Percentiles rank a stretch among this genome's conserved stretches.
Conservation (phyloP, 1,140 invertebrate species). For the Drosophila nannoptera region DNA sequence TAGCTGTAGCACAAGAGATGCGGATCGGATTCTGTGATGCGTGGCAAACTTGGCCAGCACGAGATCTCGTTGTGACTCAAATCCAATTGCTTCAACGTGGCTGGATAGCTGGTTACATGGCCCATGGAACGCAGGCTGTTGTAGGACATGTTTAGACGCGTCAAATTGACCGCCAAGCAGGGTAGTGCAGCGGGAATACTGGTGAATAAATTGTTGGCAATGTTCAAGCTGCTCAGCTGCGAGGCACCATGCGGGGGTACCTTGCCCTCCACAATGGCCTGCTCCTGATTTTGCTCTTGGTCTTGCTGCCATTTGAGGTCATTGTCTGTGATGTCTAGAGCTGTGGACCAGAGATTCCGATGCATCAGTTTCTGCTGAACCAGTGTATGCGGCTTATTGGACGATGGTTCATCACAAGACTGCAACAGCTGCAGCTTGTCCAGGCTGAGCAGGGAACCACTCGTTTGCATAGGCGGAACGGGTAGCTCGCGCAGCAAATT, state of each 20-base stretch:
- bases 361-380: conserved; percentile 81
- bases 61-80: conserved; percentile 95
- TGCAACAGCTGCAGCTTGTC: conserved; percentile 70
- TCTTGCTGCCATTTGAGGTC: conserved; percentile 80
- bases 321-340: conserved; percentile 86
- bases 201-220: conserved; percentile 94
- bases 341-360: conserved; percentile 87
- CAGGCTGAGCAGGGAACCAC: conserved; percentile 62
- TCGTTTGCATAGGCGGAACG: conserved; percentile 79
- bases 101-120: conserved; percentile 93
- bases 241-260: conserved; percentile 79
- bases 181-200: conserved; percentile 92
- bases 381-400: conserved; percentile 56
- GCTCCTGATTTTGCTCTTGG: conserved; percentile 49
- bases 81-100: conserved; percentile 93
- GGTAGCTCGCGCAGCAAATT: conserved; percentile 94
- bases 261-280: conserved; percentile 48
- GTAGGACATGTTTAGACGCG: conserved; percentile 93
- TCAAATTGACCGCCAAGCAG: conserved; percentile 91
- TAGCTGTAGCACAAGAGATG: conserved; percentile 83
- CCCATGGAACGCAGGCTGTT: conserved; percentile 92
- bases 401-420: conserved; percentile 52
- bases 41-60: conserved; percentile 91
- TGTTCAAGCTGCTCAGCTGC: conserved; percentile 87
- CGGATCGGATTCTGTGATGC: conserved; percentile 83